phyloP scores from a whole-genome alignment of 1,140 invertebrate species.

The Cotesia glomerata region DNA sequence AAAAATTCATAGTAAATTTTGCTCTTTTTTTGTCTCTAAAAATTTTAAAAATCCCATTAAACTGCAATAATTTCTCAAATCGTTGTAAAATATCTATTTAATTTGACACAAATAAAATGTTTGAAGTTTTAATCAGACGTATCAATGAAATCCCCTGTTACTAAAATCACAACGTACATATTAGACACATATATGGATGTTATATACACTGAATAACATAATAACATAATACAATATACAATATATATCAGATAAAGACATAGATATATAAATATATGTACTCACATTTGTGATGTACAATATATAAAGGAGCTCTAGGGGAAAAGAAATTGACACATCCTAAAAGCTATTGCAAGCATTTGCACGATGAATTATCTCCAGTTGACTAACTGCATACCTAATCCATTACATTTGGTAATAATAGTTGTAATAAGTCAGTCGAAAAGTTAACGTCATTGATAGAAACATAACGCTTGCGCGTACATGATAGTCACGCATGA shows the following conservation, averaged over 20 bases:
- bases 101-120: not conserved
- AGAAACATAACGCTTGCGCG: constrained; percentile 11
- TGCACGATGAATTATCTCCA: constrained; percentile 51
- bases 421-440: constrained; percentile 27
- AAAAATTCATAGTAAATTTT: too few relatives aligned
- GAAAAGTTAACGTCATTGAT: constrained; percentile 21
- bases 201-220: too few relatives aligned
- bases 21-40: too few relatives aligned
- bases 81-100: not conserved
- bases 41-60: not conserved
- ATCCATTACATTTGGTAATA: constrained; percentile 45
- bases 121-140: constrained; percentile 6
- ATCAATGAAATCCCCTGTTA: not conserved
- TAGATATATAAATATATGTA: not conserved
- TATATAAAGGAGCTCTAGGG: not conserved
- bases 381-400: constrained; percentile 54
- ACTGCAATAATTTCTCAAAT: not conserved
- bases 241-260: too few relatives aligned
- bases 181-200: not conserved
- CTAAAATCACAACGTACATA: not conserved
- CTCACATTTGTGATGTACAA: not conserved
- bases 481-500: not conserved
- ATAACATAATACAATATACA: too few relatives aligned
- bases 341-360: constrained; percentile 21
- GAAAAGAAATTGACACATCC: constrained; percentile 11